Evolutionary conservation across 2,797 vertebrate genomes (phyloP).

Genomic region (Otolemur crassicaudatus): DNA sequence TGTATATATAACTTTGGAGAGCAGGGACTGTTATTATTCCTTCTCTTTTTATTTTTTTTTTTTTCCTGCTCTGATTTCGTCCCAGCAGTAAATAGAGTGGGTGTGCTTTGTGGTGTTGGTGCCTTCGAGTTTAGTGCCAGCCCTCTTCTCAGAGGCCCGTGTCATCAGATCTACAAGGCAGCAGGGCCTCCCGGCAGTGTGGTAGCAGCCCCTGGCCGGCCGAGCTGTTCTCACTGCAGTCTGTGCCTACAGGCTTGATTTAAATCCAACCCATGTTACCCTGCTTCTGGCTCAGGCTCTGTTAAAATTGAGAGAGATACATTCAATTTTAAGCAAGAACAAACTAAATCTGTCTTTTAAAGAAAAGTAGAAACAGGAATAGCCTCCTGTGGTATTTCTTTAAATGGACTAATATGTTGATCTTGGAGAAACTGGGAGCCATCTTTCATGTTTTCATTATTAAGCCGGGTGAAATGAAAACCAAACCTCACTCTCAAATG

Average conservation of each 20-base stretch:
- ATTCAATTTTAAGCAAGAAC: slow-evolving; percentile 76
- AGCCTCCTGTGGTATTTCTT: slow-evolving; percentile 63
- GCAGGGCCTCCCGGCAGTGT: slow-evolving; percentile 44
- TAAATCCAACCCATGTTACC: slow-evolving; percentile 65
- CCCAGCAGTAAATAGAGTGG: background rate
- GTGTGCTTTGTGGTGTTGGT: background rate
- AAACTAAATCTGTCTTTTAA: slow-evolving; percentile 74
- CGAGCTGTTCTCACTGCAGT: slow-evolving; percentile 66
- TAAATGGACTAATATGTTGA: slow-evolving; percentile 64
- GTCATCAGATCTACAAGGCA: slow-evolving; percentile 54
- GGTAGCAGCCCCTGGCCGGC: background rate
- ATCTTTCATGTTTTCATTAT: slow-evolving; percentile 66
- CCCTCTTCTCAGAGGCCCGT: background rate
- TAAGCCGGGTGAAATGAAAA: slow-evolving; percentile 63
- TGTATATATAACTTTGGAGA: background rate
- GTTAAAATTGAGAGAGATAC: slow-evolving; percentile 56
- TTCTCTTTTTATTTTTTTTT: background rate
- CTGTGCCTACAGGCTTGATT: slow-evolving; percentile 77
- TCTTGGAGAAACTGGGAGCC: slow-evolving; percentile 64
- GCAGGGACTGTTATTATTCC: background rate
- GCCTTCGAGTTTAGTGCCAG: slow-evolving; percentile 13
- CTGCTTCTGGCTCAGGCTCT: slow-evolving; percentile 27
- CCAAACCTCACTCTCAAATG: slow-evolving; percentile 45
- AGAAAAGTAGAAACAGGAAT: slow-evolving; percentile 28
- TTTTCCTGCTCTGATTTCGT: background rate